Evolutionary conservation across 2,113 vertebrate species (phyloP), one percentile per base, ranked within the genome.

Genomic region (Tinamus guttatus): DNA sequence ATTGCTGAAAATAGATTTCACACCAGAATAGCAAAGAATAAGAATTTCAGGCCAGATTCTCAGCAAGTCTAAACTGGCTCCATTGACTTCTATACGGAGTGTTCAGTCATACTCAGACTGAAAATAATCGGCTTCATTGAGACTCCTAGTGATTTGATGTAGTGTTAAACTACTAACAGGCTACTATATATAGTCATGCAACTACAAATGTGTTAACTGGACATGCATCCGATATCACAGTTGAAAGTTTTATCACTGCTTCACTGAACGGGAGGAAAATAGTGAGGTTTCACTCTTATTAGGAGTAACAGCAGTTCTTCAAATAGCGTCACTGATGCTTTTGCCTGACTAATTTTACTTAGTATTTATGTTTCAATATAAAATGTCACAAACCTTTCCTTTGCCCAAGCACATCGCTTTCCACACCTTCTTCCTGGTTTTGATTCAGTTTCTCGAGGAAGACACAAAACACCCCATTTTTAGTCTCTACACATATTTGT

Each of bases 241-340:
- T 24, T 78, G 58, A 69, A 68, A 84, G 79, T 32, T 60, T 78
- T 87, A 68, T 93, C 56, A 77, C 19, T 49, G 59, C 63, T 85
- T 90, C 71, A 84, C 36, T 43, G 38, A 80, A 54, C 52, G 40
- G 25, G 74, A 83, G n/a, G 68, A 47, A 88, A 94, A 68, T 85
- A 78, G 7, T 85, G 54, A 94, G 43, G 69, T 96, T 97, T 96
- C 91, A 96, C 8, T 79, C 28, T 81, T 51, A 47, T 65, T 87
- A 36, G 60, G 80, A 94, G 41, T 58, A 96, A 68, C 11, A 67
- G 54, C 24, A 90, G 63, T 65, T 93, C 76, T 88, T 87, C 59
- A 82, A 95, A 95, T 28, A 91, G 45, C 49, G 54, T 51, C 4
- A 20, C 22, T 85, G 80, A 60, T 69, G 13, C 54, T 89, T 92